Evolutionary conservation across 2,797 vertebrate genomes (phyloP).

Genomic region (Spinus pinus): DNA sequence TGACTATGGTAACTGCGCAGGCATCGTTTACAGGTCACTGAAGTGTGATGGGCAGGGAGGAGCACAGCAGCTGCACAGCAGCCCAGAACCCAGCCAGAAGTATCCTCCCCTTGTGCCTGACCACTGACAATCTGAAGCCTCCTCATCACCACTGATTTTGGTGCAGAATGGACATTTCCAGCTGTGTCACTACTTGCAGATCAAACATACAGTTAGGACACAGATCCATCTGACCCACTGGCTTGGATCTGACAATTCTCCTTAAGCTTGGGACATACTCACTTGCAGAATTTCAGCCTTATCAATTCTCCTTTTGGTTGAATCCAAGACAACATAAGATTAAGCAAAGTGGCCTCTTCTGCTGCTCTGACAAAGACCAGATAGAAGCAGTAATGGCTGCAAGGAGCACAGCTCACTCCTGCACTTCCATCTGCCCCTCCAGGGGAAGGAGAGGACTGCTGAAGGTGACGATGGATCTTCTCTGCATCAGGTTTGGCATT

Average conservation of each 20-base stretch:
- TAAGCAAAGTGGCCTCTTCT: not conserved
- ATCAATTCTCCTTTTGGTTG: not conserved
- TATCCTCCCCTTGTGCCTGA: not conserved
- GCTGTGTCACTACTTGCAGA: not conserved
- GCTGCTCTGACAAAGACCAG: not conserved
- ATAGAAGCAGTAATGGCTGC: not conserved
- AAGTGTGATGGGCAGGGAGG: not conserved
- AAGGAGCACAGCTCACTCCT: not conserved
- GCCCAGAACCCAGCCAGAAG: not conserved
- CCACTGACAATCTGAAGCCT: not conserved
- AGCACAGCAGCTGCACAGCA: not conserved
- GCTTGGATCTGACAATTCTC: not conserved
- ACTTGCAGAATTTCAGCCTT: not conserved
- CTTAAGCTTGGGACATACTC: not conserved
- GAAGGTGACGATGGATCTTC: not conserved
- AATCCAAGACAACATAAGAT: not conserved
- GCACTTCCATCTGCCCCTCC: not conserved
- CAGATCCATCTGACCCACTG: fast-evolving
- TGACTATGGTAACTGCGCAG: not conserved
- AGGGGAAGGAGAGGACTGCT: not conserved
- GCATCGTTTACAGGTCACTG: not conserved
- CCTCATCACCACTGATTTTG: not conserved
- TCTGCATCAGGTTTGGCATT: not conserved
- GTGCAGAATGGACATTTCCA: not conserved
- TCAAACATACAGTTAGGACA: not conserved